Evolutionary conservation across 2,113 vertebrate species (phyloP).

Genomic region (Zosterops lateralis): DNA sequence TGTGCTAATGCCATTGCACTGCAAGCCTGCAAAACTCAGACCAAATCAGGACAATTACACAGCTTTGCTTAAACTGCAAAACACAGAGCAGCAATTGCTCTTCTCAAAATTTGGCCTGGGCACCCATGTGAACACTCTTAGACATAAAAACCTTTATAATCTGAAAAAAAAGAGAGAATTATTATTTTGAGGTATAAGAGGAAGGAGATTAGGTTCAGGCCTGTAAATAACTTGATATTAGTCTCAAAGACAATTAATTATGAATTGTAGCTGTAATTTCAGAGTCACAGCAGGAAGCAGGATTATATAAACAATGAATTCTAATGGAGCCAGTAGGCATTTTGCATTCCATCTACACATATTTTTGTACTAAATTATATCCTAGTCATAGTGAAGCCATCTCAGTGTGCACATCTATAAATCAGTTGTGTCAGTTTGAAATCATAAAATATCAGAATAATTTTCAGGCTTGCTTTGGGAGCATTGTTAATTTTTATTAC

Average conservation of each 20-base stretch:
- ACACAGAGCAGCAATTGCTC: constrained; percentile 11
- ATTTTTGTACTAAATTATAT: constrained; percentile 32
- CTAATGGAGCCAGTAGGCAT: constrained; percentile 47
- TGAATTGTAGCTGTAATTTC: constrained; percentile 69
- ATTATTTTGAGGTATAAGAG: constrained; percentile 64
- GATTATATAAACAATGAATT: constrained; percentile 60
- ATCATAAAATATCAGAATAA: constrained; percentile 24
- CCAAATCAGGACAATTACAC: background rate
- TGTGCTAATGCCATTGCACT: background rate
- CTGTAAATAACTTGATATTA: constrained; percentile 66
- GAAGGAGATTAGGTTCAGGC: constrained; percentile 45
- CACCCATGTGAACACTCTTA: constrained; percentile 13
- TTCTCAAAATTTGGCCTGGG: constrained; percentile 24
- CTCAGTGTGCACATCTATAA: constrained; percentile 37
- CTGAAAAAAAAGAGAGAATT: constrained; percentile 8
- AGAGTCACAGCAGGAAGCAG: constrained; percentile 66
- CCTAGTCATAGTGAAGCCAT: constrained; percentile 27
- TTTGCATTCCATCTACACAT: constrained; percentile 48
- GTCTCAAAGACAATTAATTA: constrained; percentile 70
- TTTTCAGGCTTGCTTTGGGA: background rate
- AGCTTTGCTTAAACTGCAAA: constrained; percentile 15
- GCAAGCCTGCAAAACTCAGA: background rate
- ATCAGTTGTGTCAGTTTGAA: constrained; percentile 23
- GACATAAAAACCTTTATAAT: background rate
- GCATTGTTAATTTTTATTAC: background rate